Evolutionary conservation across 2,888 invertebrate genomes (phyloP).

Genomic region (Dolichopus griseipennis): DNA sequence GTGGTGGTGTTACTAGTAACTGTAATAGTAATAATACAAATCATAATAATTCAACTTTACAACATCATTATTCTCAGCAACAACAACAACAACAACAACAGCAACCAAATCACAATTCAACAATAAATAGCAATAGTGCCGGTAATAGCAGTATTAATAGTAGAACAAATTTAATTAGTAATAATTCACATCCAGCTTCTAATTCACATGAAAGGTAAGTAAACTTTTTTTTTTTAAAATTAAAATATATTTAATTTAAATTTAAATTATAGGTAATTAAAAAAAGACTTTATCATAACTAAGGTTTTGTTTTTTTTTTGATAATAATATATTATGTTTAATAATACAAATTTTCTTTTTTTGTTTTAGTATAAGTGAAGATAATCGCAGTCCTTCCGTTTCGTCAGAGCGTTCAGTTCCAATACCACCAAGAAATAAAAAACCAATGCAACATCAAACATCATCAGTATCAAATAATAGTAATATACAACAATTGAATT

Average conservation of each 20-base stretch:
- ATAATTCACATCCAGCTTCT: conserved; percentile 26
- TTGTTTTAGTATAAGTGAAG: conserved; percentile 27
- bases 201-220: conserved; percentile 30
- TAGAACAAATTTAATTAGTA: conserved; percentile 19
- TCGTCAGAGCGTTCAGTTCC: conserved; percentile 34
- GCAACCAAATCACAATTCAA: conserved; percentile 19
- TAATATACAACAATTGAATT: not conserved
- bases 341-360: conserved; percentile 15
- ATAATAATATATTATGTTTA: too few relatives aligned
- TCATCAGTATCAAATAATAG: conserved; percentile 15
- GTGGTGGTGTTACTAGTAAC: conserved; percentile 18
- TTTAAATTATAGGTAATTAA: not conserved
- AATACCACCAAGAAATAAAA: conserved; percentile 36
- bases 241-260: too few relatives aligned
- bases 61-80: conserved; percentile 18
- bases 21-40: conserved; percentile 22
- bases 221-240: not conserved
- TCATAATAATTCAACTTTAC: conserved; percentile 12
- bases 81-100: conserved; percentile 17
- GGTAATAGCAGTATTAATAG: conserved; percentile 14
- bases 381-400: conserved; percentile 35
- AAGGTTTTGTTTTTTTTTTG: not conserved
- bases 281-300: not conserved
- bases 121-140: conserved; percentile 17
- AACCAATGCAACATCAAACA: conserved; percentile 22